These are phyloP conservation scores for Drosophila ficusphila DNA, from an alignment of 1,140 invertebrate species.

Conservation along the genomic window DNA sequence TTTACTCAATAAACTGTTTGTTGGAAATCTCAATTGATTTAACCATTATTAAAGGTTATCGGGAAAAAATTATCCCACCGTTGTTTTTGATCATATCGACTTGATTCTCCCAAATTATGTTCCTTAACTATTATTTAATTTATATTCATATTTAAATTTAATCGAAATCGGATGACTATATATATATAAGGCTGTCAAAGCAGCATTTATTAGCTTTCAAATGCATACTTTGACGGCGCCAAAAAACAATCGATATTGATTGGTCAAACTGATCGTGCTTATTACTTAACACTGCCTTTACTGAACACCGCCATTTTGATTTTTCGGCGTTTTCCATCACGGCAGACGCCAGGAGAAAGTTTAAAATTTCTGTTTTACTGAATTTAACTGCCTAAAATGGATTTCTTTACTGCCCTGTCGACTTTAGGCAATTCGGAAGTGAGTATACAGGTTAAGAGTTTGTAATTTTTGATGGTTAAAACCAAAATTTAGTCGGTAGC, in stretches of 20 bases:
- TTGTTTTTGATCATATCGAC: no score
- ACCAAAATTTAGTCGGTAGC: slow-evolving; percentile 7
- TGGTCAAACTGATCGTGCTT: not conserved
- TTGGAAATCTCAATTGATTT: slow-evolving; percentile 47
- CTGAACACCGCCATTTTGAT: not conserved
- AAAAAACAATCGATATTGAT: not conserved
- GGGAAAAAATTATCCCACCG: no score
- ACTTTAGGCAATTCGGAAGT: slow-evolving; percentile 32
- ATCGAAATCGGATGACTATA: no score
- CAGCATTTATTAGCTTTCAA: not conserved
- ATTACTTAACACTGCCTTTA: not conserved
- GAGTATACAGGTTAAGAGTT: not conserved
- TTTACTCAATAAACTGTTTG: slow-evolving; percentile 44
- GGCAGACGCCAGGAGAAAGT: not conserved
- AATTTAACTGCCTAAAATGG: slow-evolving; percentile 18
- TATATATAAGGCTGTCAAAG: not conserved
- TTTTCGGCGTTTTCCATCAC: slow-evolving; percentile 1
- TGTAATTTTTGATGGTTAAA: not conserved
- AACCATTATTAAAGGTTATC: not conserved
- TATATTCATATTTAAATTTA: no score
- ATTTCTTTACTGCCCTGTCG: slow-evolving; percentile 43
- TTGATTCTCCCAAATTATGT: no score
- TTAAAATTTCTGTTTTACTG: not conserved
- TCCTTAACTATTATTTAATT: no score
- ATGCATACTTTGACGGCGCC: not conserved